Base-by-base conservation (phyloP, 2,113 vertebrate genomes). In the Lanius collurio region DNA sequence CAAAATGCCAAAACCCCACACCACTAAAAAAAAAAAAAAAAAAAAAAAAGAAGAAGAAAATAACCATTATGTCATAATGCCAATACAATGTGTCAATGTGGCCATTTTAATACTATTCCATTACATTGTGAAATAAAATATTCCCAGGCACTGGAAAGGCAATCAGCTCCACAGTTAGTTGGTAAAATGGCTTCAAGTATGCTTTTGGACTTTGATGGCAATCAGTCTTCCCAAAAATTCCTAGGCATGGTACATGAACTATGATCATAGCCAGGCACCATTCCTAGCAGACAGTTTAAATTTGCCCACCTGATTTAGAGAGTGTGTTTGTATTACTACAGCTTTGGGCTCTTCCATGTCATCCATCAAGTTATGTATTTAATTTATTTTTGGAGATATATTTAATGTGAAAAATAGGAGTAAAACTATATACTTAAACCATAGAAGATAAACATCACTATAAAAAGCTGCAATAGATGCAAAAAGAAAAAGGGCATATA, bases 51-150 rank as follows among this genome's bases (percentile, higher is more conserved):
- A 15, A 55, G 47, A 64, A 24, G 11, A 28, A 55, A 18, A 4
- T 10, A 59, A 53, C 4, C 5, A 17, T 44, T 9, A 0, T 1
- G 0, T 50, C 35, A 20, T 35, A 71, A 46, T 3, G 4, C 4
- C 6, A 60, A 39, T 50, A 28, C 11, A 62, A 56, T 8, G 4
- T 50, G 18, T 31, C 42, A 7, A 46, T 37, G 44, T 30, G 26
- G 5, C 3, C 4, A 11, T 9, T 24, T 47, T 46, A 35, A 57
- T 20, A 20, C 2, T 65, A 7, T 31, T 71, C 28, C 5, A 33
- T 77, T 52, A 28, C 6, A 57, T 13, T 37, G 9, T 39, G 17
- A 19, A 46, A 89, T 13, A 62, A 87, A 39, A 42, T 18, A 42
- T 59, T 50, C 9, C 11, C 33, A 73, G 18, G 5, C 14, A 28